A percentile compares a stretch with the other conserved stretches of the same genome.
phyloP scores from a whole-genome alignment of 2,113 vertebrate species.

The Sphaerodactylus townsendi region DNA sequence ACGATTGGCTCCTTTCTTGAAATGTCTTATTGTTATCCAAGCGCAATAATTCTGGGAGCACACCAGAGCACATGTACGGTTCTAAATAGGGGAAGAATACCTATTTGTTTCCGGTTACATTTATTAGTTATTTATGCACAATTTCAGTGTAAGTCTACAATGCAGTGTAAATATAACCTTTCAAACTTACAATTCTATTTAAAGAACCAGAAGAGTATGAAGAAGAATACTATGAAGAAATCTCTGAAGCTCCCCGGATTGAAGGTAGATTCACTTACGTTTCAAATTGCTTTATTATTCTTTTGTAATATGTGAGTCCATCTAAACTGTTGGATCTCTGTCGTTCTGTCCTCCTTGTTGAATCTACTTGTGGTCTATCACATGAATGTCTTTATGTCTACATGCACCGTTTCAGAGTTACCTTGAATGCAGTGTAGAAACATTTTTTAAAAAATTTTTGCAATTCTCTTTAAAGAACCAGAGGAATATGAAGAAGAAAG shows the following conservation, averaged over 20 bases:
- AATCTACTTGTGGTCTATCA: neutral
- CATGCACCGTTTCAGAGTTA: neutral
- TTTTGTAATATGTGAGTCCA: neutral
- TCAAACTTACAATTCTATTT: conserved; percentile 62
- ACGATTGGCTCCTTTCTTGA: neutral
- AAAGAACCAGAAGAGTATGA: conserved; percentile 75
- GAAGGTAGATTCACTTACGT: conserved; percentile 65
- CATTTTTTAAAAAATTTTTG: conserved; percentile 29
- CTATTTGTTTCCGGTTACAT: conserved; percentile 42
- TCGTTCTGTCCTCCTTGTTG: neutral
- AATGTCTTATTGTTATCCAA: neutral
- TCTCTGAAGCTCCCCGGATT: conserved; percentile 65
- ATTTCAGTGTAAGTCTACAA: conserved; percentile 36
- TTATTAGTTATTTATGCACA: conserved; percentile 50
- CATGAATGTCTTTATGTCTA: neutral
- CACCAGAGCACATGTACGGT: neutral
- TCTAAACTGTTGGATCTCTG: neutral
- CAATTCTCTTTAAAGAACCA: conserved; percentile 75
- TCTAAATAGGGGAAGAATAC: neutral
- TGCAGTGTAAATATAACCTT: conserved; percentile 22
- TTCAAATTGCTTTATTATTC: neutral
- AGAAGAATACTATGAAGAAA: conserved; percentile 65
- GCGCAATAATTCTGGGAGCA: neutral
- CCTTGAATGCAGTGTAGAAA: neutral
- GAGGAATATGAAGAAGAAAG: conserved; percentile 67